phyloP scores from a whole-genome alignment of 35 echinoderm and acorn worm species.

The Anneissia japonica region DNA sequence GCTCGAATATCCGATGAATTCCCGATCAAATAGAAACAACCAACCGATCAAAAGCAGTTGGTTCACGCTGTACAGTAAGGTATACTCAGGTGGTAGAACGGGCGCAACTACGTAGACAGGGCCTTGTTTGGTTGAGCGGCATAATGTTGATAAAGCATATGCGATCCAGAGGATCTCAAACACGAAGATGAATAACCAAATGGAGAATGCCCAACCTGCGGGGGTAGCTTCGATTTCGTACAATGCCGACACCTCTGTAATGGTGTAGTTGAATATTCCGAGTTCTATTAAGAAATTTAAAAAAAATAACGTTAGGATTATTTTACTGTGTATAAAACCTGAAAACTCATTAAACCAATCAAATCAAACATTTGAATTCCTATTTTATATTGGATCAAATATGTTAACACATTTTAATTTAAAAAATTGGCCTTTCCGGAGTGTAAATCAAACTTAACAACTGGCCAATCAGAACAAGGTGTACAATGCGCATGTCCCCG shows the following conservation, averaged over 20 bases:
- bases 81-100: conserved; percentile 38
- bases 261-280: conserved; percentile 41
- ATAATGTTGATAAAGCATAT: conserved; percentile 51
- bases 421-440: no score
- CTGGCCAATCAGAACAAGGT: no score
- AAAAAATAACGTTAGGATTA: no score
- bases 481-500: no score
- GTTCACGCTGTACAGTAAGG: conserved; percentile 44
- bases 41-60: conserved; percentile 49
- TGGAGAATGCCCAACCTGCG: conserved; percentile 74
- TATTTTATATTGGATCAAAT: no score
- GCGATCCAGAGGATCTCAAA: conserved; percentile 49
- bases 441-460: no score
- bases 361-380: no score
- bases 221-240: conserved; percentile 62
- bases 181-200: conserved; percentile 66
- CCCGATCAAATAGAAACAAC: conserved; percentile 56
- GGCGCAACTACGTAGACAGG: conserved; percentile 59
- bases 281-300: no score
- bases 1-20: conserved; percentile 32
- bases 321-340: no score
- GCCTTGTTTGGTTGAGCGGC: conserved; percentile 30
- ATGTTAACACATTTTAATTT: no score
- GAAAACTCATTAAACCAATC: no score
- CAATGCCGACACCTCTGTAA: conserved; percentile 41